Conservation (phyloP, 2,888 invertebrate species). For the Aricia artaxerxes region DNA sequence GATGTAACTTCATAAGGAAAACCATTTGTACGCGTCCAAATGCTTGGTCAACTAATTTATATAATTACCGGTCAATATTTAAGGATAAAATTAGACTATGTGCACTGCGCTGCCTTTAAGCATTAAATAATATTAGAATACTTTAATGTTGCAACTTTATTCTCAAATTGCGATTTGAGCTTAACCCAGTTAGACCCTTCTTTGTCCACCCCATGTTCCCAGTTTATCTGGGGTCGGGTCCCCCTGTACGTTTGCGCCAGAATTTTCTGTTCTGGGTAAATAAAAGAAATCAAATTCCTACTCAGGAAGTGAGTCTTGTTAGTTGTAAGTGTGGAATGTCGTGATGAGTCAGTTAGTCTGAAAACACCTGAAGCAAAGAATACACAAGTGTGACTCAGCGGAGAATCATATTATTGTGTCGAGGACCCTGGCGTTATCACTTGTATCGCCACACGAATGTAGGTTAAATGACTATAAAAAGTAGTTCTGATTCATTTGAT, state of each 20-base stretch:
- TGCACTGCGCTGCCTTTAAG: no score
- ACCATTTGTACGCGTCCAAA: not conserved
- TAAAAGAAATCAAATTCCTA: not conserved
- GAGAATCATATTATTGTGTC: not conserved
- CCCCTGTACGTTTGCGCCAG: no score
- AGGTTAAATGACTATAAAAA: not conserved
- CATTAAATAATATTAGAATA: no score
- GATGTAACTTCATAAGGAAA: not conserved
- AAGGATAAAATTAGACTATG: no score
- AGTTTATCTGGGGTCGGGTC: no score
- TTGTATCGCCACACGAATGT: not conserved
- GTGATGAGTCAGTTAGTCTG: not conserved
- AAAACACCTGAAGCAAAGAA: not conserved
- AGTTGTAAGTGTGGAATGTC: conserved; percentile 5
- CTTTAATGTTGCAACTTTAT: no score
- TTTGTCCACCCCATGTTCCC: no score
- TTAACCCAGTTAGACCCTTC: no score
- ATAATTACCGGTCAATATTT: no score
- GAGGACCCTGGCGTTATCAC: not conserved
- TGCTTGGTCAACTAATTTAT: not conserved
- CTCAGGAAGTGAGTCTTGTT: not conserved
- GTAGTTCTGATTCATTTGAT: not conserved
- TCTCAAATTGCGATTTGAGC: no score
- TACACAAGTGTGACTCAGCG: not conserved
- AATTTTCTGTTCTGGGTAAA: not conserved